Conservation (phyloP, 2,888 invertebrate species). For the Apocheima hispidaria region DNA sequence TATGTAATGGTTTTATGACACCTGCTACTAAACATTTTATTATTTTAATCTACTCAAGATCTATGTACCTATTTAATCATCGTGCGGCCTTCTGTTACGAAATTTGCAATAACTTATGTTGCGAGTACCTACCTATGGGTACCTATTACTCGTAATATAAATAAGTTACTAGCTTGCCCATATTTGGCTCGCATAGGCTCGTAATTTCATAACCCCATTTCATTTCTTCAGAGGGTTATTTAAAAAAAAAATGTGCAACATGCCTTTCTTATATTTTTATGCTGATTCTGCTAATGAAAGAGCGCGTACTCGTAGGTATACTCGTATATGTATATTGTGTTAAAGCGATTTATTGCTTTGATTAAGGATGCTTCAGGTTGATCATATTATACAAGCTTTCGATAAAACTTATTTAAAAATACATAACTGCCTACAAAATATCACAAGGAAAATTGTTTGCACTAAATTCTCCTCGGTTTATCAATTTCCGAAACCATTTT, state of each 20-base stretch:
- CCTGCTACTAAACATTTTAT: constrained; percentile 5
- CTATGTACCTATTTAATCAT: neutral
- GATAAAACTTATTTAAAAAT: too few relatives aligned
- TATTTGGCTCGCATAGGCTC: too few relatives aligned
- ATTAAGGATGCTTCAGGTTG: neutral
- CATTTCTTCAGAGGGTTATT: too few relatives aligned
- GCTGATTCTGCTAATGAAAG: too few relatives aligned
- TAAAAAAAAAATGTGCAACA: too few relatives aligned
- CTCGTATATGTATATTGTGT: neutral
- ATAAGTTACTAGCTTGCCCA: too few relatives aligned
- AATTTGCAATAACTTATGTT: constrained; percentile 2
- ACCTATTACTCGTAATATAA: too few relatives aligned
- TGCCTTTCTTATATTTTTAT: too few relatives aligned
- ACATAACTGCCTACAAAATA: neutral
- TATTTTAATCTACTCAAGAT: neutral
- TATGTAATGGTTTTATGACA: constrained; percentile 7
- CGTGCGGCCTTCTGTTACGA: neutral
- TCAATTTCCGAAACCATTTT: neutral
- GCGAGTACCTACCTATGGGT: too few relatives aligned
- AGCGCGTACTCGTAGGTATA: too few relatives aligned
- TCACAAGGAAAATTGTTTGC: neutral
- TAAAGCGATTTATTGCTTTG: neutral
- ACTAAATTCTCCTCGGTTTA: neutral
- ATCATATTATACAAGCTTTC: too few relatives aligned
- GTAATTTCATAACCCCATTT: too few relatives aligned